Conservation (phyloP, 2,888 invertebrate genomes). For the Poecilus cupreus region DNA sequence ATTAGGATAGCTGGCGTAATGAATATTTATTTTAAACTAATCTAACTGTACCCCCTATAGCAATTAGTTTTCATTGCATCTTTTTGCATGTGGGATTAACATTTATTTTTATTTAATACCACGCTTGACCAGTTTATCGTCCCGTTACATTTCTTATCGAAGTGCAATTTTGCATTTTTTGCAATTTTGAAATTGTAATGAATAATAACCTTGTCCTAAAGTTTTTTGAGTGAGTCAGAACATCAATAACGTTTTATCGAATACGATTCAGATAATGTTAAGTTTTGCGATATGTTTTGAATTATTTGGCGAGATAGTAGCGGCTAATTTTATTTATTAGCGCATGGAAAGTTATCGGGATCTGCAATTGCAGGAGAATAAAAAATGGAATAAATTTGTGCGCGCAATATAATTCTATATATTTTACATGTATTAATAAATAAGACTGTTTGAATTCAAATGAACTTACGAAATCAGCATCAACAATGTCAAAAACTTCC, state of each 20-base stretch:
- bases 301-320: too few relatives aligned
- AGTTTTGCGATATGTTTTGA: background rate
- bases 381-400: too few relatives aligned
- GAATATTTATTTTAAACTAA: background rate
- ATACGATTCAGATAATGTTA: background rate
- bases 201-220: background rate
- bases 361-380: too few relatives aligned
- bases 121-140: slow-evolving; percentile 6
- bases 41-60: background rate
- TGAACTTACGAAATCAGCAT: slow-evolving; percentile 40
- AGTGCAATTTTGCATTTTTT: background rate
- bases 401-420: too few relatives aligned
- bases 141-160: slow-evolving; percentile 26
- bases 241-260: slow-evolving; percentile 9
- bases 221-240: slow-evolving; percentile 10
- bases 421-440: too few relatives aligned
- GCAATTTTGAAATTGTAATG: background rate
- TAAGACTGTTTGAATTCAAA: too few relatives aligned
- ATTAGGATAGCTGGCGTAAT: background rate
- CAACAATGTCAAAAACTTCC: slow-evolving; percentile 44
- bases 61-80: background rate
- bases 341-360: too few relatives aligned
- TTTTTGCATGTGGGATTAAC: background rate
- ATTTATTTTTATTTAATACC: background rate
- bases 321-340: too few relatives aligned